Conservation (phyloP, 2,113 vertebrate species). For the Phocoena phocoena region DNA sequence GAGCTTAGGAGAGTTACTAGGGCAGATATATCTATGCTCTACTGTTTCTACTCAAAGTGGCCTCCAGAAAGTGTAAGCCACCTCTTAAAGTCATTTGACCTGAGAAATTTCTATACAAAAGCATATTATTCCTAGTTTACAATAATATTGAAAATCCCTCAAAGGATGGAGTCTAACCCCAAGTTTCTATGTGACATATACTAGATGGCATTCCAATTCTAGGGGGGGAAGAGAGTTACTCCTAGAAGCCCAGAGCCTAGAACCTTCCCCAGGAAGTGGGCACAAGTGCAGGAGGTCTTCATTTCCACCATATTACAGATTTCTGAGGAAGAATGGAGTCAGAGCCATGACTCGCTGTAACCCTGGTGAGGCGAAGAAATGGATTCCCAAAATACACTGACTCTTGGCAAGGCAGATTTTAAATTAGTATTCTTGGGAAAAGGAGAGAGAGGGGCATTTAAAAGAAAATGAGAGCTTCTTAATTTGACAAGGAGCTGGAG, state of each 20-base stretch:
- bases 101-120: conserved; percentile 13
- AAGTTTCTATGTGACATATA: background rate
- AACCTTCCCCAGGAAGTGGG: background rate
- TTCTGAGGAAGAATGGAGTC: conserved; percentile 50
- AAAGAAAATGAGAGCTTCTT: conserved; percentile 54
- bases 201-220: conserved; percentile 2
- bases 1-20: background rate
- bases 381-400: conserved; percentile 62
- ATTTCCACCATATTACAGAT: conserved; percentile 2
- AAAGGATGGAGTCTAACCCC: background rate
- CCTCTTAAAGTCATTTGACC: conserved; percentile 10
- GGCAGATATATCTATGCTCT: background rate
- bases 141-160: conserved; percentile 24
- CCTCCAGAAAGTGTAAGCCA: background rate
- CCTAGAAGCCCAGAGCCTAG: background rate
- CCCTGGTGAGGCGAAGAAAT: conserved; percentile 41
- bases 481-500: conserved; percentile 52
- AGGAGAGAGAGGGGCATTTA: background rate
- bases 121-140: background rate
- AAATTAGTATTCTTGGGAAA: conserved; percentile 57
- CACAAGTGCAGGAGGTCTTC: background rate
- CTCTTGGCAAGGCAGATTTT: conserved; percentile 60
- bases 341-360: conserved; percentile 65
- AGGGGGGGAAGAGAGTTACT: background rate
- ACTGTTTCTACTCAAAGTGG: background rate